A percentile compares a stretch with the other conserved stretches of the same genome.
Evolutionary conservation across 2,113 vertebrate species (phyloP).

Genomic region (Picathartes gymnocephalus): DNA sequence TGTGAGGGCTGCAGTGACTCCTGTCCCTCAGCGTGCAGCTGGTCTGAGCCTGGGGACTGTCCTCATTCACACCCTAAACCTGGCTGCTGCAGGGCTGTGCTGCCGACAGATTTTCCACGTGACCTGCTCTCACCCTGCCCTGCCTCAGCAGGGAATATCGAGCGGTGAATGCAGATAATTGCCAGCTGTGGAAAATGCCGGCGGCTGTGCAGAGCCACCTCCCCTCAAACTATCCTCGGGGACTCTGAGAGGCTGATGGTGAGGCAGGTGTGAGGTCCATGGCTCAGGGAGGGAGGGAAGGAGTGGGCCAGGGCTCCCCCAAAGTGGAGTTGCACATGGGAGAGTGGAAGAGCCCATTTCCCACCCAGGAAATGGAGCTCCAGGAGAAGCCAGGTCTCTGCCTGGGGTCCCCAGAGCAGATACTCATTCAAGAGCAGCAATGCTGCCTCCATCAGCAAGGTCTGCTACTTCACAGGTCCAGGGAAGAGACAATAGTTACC

Average conservation of each 20-base stretch:
- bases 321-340: accelerated
- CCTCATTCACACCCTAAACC: not conserved
- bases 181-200: not conserved
- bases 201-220: accelerated
- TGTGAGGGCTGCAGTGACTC: not conserved
- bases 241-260: accelerated
- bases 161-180: accelerated
- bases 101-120: accelerated
- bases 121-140: not conserved
- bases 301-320: not conserved
- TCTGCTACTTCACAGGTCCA: accelerated
- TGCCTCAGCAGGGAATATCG: not conserved
- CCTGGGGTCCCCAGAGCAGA: not conserved
- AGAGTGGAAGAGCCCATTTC: not conserved
- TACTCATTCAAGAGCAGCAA: accelerated
- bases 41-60: not conserved
- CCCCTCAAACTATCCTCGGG: not conserved
- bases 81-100: not conserved
- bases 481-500: not conserved
- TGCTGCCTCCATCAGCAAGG: not conserved
- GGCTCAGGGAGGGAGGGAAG: not conserved
- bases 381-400: not conserved
- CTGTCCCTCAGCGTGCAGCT: not conserved
- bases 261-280: not conserved
- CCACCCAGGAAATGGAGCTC: not conserved